phyloP scores from a whole-genome alignment of 2,888 invertebrate genomes.

The Capitulum mitella region DNA sequence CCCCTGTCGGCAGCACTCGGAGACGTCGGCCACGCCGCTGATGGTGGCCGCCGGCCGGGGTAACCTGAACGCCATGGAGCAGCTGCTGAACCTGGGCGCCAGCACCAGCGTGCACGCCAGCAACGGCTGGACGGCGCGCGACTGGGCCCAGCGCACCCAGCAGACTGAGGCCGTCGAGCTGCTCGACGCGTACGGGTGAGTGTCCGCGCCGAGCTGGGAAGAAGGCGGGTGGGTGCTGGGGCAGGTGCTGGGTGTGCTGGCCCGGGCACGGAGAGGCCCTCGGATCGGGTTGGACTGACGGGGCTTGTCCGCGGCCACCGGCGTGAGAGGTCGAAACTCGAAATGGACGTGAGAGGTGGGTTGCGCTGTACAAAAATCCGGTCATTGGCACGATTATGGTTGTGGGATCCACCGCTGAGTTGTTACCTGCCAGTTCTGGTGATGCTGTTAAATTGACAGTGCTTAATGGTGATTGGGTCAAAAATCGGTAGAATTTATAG shows the following conservation, averaged over 20 bases:
- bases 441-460: too few relatives aligned
- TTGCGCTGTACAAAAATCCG: too few relatives aligned
- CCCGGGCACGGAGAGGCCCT: too few relatives aligned
- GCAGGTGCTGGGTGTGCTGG: background rate
- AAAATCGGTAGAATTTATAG: too few relatives aligned
- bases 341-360: too few relatives aligned
- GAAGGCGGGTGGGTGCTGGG: background rate
- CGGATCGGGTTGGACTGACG: too few relatives aligned
- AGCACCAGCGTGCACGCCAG: constrained; percentile 54
- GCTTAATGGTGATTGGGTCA: too few relatives aligned
- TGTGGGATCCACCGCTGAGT: too few relatives aligned
- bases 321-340: too few relatives aligned
- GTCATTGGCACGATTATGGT: too few relatives aligned
- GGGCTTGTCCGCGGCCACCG: too few relatives aligned
- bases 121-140: constrained; percentile 61
- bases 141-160: constrained; percentile 59
- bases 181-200: constrained; percentile 46
- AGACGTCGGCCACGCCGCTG: constrained; percentile 59
- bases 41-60: constrained; percentile 73
- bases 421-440: too few relatives aligned
- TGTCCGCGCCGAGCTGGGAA: background rate
- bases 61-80: constrained; percentile 57
- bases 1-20: constrained; percentile 59
- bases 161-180: constrained; percentile 56
- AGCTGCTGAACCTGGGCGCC: constrained; percentile 63